Evolutionary conservation across 23 tunicate genomes (phyloP).

Genomic region (Styela clava): DNA sequence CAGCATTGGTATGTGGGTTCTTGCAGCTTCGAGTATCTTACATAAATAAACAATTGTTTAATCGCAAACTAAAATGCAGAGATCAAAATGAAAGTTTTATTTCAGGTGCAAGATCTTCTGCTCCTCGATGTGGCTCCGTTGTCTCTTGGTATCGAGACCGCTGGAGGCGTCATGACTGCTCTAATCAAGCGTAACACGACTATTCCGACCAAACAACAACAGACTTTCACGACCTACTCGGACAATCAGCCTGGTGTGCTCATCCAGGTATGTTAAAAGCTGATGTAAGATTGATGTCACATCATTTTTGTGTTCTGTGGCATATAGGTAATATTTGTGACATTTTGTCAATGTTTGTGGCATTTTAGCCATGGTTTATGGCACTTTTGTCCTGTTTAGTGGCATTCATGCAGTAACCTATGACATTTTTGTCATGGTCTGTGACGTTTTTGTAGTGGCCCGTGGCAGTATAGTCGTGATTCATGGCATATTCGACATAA

Average conservation of each 20-base stretch:
- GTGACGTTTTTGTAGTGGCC: background rate
- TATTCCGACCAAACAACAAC: slow-evolving; percentile 96
- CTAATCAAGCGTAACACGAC: slow-evolving; percentile 97
- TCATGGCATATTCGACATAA: too few relatives aligned
- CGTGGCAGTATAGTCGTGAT: too few relatives aligned
- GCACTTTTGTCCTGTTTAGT: background rate
- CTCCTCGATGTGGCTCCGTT: slow-evolving; percentile 96
- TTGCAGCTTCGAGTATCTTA: too few relatives aligned
- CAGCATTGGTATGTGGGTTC: too few relatives aligned
- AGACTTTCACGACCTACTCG: slow-evolving; percentile 90
- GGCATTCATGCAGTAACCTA: too few relatives aligned
- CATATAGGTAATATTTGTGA: background rate
- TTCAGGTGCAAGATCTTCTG: slow-evolving; percentile 87
- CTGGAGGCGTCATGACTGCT: slow-evolving; percentile 99
- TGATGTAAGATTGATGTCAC: too few relatives aligned
- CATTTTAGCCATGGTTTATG: background rate
- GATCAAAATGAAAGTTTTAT: too few relatives aligned
- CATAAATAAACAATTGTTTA: too few relatives aligned
- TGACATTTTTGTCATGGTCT: background rate
- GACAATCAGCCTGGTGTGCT: slow-evolving; percentile 99
- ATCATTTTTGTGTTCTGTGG: too few relatives aligned
- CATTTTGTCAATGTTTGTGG: background rate
- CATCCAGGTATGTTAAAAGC: slow-evolving; percentile 71
- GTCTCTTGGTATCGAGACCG: slow-evolving; percentile 97
- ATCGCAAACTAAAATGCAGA: too few relatives aligned